These are phyloP conservation scores for Ovis aries DNA, from an alignment of 2,113 vertebrate species.

Conservation along the genomic window ARS-UI_Ramb_v3.0 NC_056063.1:66897501-66898000, in stretches of 20 bases:
- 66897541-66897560: not conserved
- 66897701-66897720: not conserved
- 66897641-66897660: not conserved
- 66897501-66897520: not conserved
- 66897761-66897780: not conserved
- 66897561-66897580: not conserved
- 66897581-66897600: not conserved
- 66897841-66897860: not conserved
- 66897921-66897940: not conserved
- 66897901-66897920: not conserved
- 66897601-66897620: not conserved
- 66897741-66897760: not conserved
- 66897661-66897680: not conserved
- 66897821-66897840: not conserved
- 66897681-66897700: not conserved
- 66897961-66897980: too few species aligned
- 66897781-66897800: not conserved
- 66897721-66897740: not conserved
- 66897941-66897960: too few species aligned
- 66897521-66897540: not conserved
- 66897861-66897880: not conserved
- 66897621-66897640: not conserved
- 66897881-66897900: not conserved
- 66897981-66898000: too few species aligned
- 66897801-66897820: not conserved